Evolutionary conservation across 2,113 vertebrate species (phyloP).

Genomic region (Symphodus melops): DNA sequence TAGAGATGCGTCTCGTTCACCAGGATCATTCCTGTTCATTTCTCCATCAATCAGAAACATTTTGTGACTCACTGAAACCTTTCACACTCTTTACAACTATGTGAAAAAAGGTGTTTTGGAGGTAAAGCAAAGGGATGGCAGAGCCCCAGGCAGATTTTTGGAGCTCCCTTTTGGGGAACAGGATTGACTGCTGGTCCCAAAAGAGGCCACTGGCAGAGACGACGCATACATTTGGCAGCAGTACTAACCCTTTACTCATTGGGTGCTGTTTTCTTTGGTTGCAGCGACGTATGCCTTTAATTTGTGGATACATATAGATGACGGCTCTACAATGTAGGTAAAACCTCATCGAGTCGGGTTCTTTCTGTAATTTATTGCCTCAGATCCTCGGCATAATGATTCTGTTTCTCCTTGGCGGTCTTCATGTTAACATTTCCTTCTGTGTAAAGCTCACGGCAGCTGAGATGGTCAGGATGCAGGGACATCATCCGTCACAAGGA

Average conservation of each 20-base stretch:
- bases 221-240: constrained; percentile 53
- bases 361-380: constrained; percentile 8
- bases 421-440: constrained; percentile 4
- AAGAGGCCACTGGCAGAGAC: constrained; percentile 55
- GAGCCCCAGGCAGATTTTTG: constrained; percentile 25
- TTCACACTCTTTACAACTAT: constrained; percentile 25
- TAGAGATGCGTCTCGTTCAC: constrained; percentile 46
- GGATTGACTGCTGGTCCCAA: constrained; percentile 39
- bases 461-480: not conserved
- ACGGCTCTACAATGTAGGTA: constrained; percentile 12
- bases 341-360: constrained; percentile 17
- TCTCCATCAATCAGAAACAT: constrained; percentile 42
- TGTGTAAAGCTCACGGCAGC: constrained; percentile 5
- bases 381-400: constrained; percentile 16
- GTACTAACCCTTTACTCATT: constrained; percentile 37
- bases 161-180: constrained; percentile 14
- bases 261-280: constrained; percentile 38
- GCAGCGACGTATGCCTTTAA: constrained; percentile 30
- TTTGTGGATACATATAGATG: constrained; percentile 23
- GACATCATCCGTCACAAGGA: constrained; percentile 6
- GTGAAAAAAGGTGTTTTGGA: constrained; percentile 37
- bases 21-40: constrained; percentile 37
- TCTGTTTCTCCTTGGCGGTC: not conserved
- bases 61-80: constrained; percentile 22
- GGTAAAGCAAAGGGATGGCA: constrained; percentile 28